phyloP scores from a whole-genome alignment of 2,113 vertebrate species.

The Halcyon senegalensis region DNA sequence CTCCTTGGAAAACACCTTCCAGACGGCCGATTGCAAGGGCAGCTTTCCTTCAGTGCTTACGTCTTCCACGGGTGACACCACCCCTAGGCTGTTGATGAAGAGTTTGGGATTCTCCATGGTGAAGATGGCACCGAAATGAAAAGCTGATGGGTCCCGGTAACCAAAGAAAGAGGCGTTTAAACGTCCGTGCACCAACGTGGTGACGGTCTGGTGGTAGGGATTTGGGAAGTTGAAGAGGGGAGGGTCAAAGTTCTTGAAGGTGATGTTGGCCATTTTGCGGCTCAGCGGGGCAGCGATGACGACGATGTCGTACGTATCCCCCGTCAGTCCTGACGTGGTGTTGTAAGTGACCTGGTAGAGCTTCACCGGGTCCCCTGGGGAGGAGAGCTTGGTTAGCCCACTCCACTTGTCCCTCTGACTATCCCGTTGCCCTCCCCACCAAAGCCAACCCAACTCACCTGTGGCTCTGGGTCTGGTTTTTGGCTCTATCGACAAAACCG shows the following conservation, averaged over 20 bases:
- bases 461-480: conserved; percentile 75
- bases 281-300: conserved; percentile 88
- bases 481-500: conserved; percentile 81
- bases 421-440: neutral
- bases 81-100: conserved; percentile 78
- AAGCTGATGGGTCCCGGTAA: conserved; percentile 59
- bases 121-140: conserved; percentile 75
- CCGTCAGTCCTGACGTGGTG: conserved; percentile 72
- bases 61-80: conserved; percentile 74
- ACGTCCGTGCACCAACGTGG: conserved; percentile 84
- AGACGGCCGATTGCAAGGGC: conserved; percentile 67
- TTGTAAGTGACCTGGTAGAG: conserved; percentile 72
- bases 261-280: conserved; percentile 81
- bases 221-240: conserved; percentile 78
- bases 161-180: conserved; percentile 88
- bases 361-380: neutral
- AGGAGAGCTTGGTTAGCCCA: neutral
- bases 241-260: conserved; percentile 86
- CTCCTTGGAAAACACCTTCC: conserved; percentile 87
- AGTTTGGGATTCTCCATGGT: conserved; percentile 80
- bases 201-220: conserved; percentile 80
- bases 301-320: conserved; percentile 86
- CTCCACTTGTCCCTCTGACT: rapidly evolving
- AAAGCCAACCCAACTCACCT: conserved; percentile 72
- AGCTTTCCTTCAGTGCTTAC: neutral